A percentile compares a stretch with the other conserved stretches of the same genome.
Conservation (phyloP, 2,888 invertebrate genomes). For the Melieria picta region DNA sequence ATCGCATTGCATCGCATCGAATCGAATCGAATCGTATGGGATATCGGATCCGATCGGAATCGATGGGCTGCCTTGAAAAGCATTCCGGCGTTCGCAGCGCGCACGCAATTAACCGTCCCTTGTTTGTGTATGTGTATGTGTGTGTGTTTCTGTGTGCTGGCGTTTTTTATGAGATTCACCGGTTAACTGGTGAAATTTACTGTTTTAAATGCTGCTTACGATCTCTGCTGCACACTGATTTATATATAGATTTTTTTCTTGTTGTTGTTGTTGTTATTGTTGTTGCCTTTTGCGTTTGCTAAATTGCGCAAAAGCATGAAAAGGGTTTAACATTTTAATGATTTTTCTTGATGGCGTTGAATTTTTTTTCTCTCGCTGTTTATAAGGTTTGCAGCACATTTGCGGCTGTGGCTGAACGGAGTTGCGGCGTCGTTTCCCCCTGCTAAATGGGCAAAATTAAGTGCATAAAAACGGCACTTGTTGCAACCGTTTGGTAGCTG, state of each 20-base stretch:
- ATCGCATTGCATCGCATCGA: conserved; percentile 11
- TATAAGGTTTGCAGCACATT: too few relatives aligned
- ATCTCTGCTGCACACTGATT: too few relatives aligned
- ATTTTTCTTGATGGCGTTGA: conserved; percentile 30
- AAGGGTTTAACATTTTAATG: conserved; percentile 46
- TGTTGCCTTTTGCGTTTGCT: conserved; percentile 2
- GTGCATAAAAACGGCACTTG: not conserved
- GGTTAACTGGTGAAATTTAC: too few relatives aligned
- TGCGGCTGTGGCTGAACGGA: too few relatives aligned
- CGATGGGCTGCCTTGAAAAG: conserved; percentile 11
- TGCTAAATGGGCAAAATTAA: conserved; percentile 14
- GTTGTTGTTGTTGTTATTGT: not conserved
- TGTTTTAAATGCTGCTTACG: too few relatives aligned
- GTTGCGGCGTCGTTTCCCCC: too few relatives aligned
- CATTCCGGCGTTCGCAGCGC: conserved; percentile 2
- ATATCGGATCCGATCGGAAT: conserved; percentile 8
- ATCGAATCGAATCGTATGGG: not conserved
- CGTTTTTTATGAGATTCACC: too few relatives aligned
- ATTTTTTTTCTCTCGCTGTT: too few relatives aligned
- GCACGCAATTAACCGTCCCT: conserved; percentile 28
- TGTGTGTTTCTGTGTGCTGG: too few relatives aligned
- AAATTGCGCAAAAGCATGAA: conserved; percentile 41
- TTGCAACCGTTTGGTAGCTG: not conserved
- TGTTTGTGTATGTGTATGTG: conserved; percentile 5
- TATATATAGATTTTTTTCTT: too few relatives aligned